These are phyloP conservation scores for Poecilobothrus nobilitatus DNA, from an alignment of 2,888 invertebrate genomes.

Conservation along the genomic window DNA sequence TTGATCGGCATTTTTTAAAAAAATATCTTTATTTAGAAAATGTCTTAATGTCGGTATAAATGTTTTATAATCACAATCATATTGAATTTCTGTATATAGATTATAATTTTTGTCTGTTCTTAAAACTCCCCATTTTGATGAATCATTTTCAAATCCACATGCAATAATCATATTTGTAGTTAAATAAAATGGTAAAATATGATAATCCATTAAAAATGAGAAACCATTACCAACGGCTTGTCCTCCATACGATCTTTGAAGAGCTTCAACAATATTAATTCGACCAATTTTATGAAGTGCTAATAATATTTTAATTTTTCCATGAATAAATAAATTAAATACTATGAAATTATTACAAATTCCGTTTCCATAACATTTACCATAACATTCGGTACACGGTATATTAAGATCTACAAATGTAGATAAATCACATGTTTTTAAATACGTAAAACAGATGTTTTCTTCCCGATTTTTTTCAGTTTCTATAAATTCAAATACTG, in stretches of 20 bases:
- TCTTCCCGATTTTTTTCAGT: background rate
- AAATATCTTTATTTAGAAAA: background rate
- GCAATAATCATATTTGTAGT: background rate
- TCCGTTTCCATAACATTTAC: background rate
- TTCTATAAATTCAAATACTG: background rate
- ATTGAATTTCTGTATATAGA: background rate
- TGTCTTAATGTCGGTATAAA: background rate
- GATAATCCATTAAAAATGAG: background rate
- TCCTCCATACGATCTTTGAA: background rate
- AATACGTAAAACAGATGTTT: background rate
- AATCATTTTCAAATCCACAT: background rate
- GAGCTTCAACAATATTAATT: background rate
- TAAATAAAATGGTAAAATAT: background rate
- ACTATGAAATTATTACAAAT: background rate
- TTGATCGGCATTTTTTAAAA: background rate
- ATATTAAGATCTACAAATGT: background rate
- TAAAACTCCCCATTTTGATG: background rate
- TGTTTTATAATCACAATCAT: slow-evolving; percentile 1
- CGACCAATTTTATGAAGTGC: background rate
- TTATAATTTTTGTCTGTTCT: background rate
- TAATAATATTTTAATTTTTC: background rate
- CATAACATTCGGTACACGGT: background rate
- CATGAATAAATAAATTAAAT: background rate
- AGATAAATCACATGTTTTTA: background rate
- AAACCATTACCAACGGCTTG: background rate